Evolutionary conservation across 2,888 invertebrate species (phyloP), one percentile per base, ranked within the genome.

Genomic region (Parasteatoda lunata): DNA sequence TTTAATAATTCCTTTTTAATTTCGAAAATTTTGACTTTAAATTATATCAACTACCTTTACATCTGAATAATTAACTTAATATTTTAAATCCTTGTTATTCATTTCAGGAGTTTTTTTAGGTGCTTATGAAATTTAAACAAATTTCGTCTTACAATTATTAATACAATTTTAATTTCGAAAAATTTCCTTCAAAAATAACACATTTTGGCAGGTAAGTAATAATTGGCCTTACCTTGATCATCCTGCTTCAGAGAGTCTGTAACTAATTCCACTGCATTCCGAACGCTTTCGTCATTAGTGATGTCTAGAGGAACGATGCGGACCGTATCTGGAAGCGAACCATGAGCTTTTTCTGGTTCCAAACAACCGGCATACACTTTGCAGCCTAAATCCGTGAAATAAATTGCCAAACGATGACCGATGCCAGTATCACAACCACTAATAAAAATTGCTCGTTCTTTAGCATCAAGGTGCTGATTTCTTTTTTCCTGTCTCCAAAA

Each of bases 391-490:
- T 87, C 84, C 48, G 90, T 90, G 73, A 91, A 90, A 48, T 90
- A 90, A 73, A 90, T 89, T 0, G 92, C 92, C 47, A 92, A 82
- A 70, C 90, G 89, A 71, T 90, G 88, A 54, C 91, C 92, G 88
- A 93, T 92, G 8, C 92, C 92, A 5, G 90, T 89, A 71, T 91
- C 91, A 82, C 91, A 91, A 2, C 90, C 90, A 84, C 81, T 73
- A 49, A 89, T 77, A 15, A 83, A 84, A 6, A 88, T 54, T 1
- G 76, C 48, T 49, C 65, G 8, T 8, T 52, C 54, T 2, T 48
- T 2, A 3, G 77, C 30, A 2, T 30, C 30, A 30, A 30, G 30
- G 30, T 30, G 2, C 2, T 30, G 30, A 30, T 30, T 30, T 30
- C 30, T 30, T 30, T 2, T 30, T 30, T 30, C 30, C 30, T 30